Percentiles rank a stretch among this genome's conserved stretches.
These are phyloP conservation scores for Eulemur rubriventer DNA, from an alignment of 2,797 vertebrate genomes.

Conservation along the genomic window DNA sequence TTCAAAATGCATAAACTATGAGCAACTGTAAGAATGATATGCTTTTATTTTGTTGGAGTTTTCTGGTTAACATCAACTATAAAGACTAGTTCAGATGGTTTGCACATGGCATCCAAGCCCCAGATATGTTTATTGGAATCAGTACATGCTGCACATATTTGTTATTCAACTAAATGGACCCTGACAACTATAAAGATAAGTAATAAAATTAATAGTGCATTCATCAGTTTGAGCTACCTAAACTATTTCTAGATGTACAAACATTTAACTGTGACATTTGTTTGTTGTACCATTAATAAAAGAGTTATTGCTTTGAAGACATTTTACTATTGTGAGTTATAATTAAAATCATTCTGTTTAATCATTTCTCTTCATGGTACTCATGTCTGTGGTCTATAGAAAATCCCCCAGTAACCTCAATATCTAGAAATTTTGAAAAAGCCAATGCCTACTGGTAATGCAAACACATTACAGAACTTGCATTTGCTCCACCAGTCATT, in stretches of 20 bases:
- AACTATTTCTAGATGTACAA: conserved; percentile 13
- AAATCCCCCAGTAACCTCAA: neutral
- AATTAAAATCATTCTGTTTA: conserved; percentile 8
- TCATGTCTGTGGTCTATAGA: neutral
- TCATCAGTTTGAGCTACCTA: conserved; percentile 36
- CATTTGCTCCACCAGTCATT: neutral
- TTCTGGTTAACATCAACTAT: conserved; percentile 61
- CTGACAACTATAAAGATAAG: conserved; percentile 52
- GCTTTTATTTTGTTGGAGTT: conserved; percentile 61
- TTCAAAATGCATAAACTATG: conserved; percentile 59
- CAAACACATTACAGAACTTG: neutral
- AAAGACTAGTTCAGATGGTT: conserved; percentile 48
- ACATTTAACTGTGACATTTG: neutral
- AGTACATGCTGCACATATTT: neutral
- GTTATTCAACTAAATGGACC: conserved; percentile 53
- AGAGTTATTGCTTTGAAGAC: neutral
- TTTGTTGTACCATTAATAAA: neutral
- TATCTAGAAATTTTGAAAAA: conserved; percentile 12
- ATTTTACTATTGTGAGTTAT: neutral
- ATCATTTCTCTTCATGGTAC: neutral
- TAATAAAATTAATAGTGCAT: conserved; percentile 33
- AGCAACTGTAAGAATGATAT: conserved; percentile 2
- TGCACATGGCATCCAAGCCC: neutral
- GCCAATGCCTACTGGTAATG: neutral
- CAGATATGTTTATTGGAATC: conserved; percentile 35